Base-by-base conservation (phyloP, 1,140 invertebrate genomes). In the Cydia strobilella region DNA sequence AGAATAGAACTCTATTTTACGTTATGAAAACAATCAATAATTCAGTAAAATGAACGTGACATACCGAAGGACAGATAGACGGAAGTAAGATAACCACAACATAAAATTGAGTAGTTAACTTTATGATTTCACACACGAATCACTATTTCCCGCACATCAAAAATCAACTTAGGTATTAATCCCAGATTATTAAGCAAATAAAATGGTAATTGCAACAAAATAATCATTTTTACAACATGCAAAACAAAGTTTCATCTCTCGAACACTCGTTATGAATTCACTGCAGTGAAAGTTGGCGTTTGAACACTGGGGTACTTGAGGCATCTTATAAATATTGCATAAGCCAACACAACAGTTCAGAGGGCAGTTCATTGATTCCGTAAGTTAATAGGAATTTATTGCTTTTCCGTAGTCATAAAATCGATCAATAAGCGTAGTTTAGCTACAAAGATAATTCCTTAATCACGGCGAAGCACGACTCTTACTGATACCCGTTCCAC, bases 241-340 rank as follows among this genome's bases (percentile, higher is more conserved):
- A 39, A 39, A 10, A 9, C 9, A 39, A 10, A 39, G 35, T 10
- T 39, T 39, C 35, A 39, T 39, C 31, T 35, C 63, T 15, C 23
- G 27, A 27, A 35, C 63, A 66, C 6, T 54, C n/a, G n/a, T 54
- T 3, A 25, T 1, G 15, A 69, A 39, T 39, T 69, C 65, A 42
- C 65, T 69, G 31, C 27, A 31, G 63, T 42, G 35, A 69, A 42
- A 6, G n/a, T 31, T 69, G 31, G 31, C 65, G n/a, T 69, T 39
- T 69, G 31, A 66, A 69, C 65, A 42, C 65, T 42, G 18, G 6
- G 65, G 65, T 69, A 42, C 65, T 66, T 42, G 35, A 69, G 27
- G 31, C 63, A 35, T 31, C 5, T 69, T 42, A 69, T 66, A 39
- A 69, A 69, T 69, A 69, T 69, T 69, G 65, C 65, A 35, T 66